These are phyloP conservation scores for Anadara kagoshimensis DNA, from an alignment of 1,140 invertebrate genomes.

Conservation along the genomic window DNA sequence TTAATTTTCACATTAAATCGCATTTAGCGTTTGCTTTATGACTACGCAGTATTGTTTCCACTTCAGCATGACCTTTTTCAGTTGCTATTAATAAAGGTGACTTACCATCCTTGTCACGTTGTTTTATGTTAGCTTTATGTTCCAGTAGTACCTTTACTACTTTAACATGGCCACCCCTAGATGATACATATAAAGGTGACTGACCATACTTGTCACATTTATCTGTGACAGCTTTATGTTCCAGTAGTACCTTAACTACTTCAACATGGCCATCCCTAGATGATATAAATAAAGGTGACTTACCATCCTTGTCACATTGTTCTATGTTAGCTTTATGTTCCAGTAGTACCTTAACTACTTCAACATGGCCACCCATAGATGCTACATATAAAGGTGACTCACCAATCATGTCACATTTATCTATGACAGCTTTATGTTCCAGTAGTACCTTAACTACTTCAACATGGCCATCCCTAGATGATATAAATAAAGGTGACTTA, in stretches of 20 bases:
- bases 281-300: constrained; percentile 7
- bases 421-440: no score
- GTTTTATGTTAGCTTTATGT: not conserved
- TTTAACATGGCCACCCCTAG: not conserved
- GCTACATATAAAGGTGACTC: no score
- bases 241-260: not conserved
- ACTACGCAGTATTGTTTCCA: not conserved
- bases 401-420: no score
- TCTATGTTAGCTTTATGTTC: not conserved
- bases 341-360: not conserved
- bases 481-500: no score
- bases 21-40: not conserved
- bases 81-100: constrained; percentile 7
- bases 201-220: constrained; percentile 10
- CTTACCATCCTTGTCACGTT: not conserved
- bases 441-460: no score
- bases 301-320: not conserved
- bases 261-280: constrained; percentile 5
- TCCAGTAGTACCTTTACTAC: constrained; percentile 7
- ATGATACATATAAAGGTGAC: constrained; percentile 8
- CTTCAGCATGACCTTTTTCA: not conserved
- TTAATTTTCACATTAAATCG: no score
- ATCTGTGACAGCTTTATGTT: not conserved
- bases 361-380: no score
- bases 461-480: no score